These are phyloP conservation scores for Hemichromis elongatus DNA, from an alignment of 2,113 vertebrate genomes.

Conservation along the genomic window DNA sequence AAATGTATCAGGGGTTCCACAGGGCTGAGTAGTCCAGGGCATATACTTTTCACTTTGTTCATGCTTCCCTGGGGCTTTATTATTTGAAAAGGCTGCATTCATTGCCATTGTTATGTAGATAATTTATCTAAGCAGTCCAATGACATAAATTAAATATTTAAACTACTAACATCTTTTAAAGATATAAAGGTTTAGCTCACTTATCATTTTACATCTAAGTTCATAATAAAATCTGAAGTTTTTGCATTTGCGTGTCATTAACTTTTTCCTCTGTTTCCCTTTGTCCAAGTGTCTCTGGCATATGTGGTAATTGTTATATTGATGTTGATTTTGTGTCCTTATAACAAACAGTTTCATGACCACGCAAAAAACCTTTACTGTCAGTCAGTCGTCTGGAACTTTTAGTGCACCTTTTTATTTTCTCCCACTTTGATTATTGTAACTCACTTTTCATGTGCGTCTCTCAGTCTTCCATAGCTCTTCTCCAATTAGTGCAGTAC, in stretches of 20 bases:
- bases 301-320: not conserved
- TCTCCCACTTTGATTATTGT: too few relatives aligned
- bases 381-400: too few relatives aligned
- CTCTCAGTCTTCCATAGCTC: too few relatives aligned
- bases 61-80: not conserved
- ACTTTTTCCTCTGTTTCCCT: not conserved
- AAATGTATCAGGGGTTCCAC: not conserved
- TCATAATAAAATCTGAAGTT: not conserved
- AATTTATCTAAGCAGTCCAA: not conserved
- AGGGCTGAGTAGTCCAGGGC: not conserved
- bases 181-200: not conserved
- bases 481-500: too few relatives aligned
- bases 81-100: not conserved
- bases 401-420: too few relatives aligned
- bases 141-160: not conserved
- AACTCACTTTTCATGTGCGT: too few relatives aligned
- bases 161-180: not conserved
- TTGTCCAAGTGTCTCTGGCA: not conserved
- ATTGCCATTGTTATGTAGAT: not conserved
- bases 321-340: not conserved
- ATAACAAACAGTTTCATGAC: too few relatives aligned
- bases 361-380: too few relatives aligned
- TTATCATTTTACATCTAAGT: not conserved
- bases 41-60: not conserved
- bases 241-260: not conserved